Base-by-base conservation (phyloP, 2,797 vertebrate species). In the Myotis vivesi region DNA sequence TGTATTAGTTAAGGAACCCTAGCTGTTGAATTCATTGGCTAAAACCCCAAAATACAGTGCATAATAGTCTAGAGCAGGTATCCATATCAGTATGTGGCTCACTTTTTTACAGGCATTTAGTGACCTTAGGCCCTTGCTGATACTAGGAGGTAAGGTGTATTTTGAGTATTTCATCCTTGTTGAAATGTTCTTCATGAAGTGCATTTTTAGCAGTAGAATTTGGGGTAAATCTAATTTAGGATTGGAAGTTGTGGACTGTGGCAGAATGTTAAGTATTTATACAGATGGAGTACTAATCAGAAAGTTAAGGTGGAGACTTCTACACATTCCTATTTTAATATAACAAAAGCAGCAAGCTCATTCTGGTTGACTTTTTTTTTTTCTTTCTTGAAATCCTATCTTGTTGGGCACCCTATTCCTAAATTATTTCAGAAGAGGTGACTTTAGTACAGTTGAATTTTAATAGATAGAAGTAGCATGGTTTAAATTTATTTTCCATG, bases 241-340 rank as follows among this genome's bases (percentile, higher is more conserved):
- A 51, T 72, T 95, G 59, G 72, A 94, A 84, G 36, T n/a, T 84
- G 44, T 85, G 64, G 68, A 64, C 66, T 91, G 28, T 66, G 62
- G 44, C 55, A 81, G 53, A 77, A 72, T 96, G 66, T 64, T 87
- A 84, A 73, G 33, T 89, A 72, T 89, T 94, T 96, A 72, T 96
- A 55, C 84, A 90, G 36, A 90, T 53, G 41, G 64, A 36, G 92
- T 96, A 85, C 90, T 96, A 95, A 55, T 96, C 38, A 87, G 53
- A 84, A 71, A 90, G 71, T 92, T 84, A 88, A 88, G 20, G 28
- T 81, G 44, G 82, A 90, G 36, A 53, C 30, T 92, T 89, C 22
- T 89, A 8, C 33, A 88, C 38, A 80, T 86, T 85, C 15, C 66
- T 57, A 83, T 92, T 93, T 96, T 87, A 87, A 82, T 94, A 85